These are phyloP conservation scores for Aythya fuligula DNA, from an alignment of 2,797 vertebrate species.

Conservation along the genomic window DNA sequence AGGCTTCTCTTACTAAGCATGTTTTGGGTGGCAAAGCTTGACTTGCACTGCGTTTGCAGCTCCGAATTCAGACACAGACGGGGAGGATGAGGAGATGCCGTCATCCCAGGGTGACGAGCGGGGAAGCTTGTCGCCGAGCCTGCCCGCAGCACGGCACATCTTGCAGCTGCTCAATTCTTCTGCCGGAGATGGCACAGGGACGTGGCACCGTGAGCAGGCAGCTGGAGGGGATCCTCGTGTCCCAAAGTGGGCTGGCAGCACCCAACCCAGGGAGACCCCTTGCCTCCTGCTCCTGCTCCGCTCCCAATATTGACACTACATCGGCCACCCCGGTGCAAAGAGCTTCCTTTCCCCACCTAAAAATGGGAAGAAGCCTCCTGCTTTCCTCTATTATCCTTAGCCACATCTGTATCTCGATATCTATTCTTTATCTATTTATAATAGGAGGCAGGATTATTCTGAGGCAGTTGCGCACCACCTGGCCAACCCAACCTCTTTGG, in stretches of 20 bases:
- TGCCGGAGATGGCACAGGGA: background rate
- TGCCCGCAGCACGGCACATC: background rate
- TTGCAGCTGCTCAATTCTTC: conserved; percentile 28
- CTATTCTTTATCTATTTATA: background rate
- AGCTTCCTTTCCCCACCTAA: background rate
- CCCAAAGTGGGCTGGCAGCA: background rate
- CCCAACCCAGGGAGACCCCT: background rate
- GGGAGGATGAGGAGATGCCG: background rate
- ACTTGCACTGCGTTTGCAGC: background rate
- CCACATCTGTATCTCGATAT: background rate
- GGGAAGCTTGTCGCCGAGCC: background rate
- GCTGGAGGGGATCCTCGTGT: background rate
- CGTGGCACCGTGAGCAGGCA: background rate
- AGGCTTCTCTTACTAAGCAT: background rate
- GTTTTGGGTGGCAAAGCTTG: conserved; percentile 19
- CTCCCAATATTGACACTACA: rapidly evolving
- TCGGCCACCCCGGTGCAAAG: background rate
- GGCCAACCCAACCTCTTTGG: background rate
- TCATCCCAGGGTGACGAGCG: background rate
- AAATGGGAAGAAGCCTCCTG: background rate
- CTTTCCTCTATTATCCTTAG: background rate
- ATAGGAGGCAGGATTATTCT: background rate
- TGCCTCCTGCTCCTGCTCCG: rapidly evolving
- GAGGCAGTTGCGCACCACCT: background rate
- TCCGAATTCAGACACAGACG: conserved; percentile 12